A percentile compares a stretch with the other conserved stretches of the same genome.
These are phyloP conservation scores for Toxotes chatareus DNA, from an alignment of 2,113 vertebrate genomes.

Conservation along the genomic window DNA sequence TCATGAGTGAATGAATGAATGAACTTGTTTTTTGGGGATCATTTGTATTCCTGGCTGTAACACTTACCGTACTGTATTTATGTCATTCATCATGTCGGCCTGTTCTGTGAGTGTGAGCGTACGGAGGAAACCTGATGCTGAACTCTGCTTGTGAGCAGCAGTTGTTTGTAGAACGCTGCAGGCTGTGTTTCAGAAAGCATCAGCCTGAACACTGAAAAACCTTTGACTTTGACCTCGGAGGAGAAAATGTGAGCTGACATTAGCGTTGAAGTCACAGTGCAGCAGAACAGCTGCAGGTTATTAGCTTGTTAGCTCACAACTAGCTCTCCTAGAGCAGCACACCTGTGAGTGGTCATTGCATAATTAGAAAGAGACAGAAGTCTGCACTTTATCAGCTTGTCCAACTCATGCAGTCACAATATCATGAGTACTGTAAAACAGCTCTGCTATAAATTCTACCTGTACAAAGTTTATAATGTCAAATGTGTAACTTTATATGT, in stretches of 20 bases:
- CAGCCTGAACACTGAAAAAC: slow-evolving; percentile 6
- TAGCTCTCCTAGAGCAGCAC: slow-evolving; percentile 13
- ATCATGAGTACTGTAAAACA: too few relatives aligned
- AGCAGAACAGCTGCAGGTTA: slow-evolving; percentile 52
- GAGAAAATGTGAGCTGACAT: slow-evolving; percentile 15
- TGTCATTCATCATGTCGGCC: slow-evolving; percentile 31
- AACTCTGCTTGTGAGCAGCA: not conserved
- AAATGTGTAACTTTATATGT: too few relatives aligned
- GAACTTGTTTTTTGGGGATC: not conserved
- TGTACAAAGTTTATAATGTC: too few relatives aligned
- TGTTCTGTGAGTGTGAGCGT: not conserved
- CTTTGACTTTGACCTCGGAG: slow-evolving; percentile 28
- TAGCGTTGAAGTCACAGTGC: not conserved
- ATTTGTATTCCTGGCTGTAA: slow-evolving; percentile 17
- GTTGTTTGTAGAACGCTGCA: slow-evolving; percentile 1
- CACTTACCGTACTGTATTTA: slow-evolving; percentile 30
- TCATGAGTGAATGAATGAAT: not conserved
- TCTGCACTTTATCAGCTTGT: slow-evolving; percentile 18
- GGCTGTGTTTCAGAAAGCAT: not conserved
- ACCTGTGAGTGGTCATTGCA: slow-evolving; percentile 15
- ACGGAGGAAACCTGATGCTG: slow-evolving; percentile 32
- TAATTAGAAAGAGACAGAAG: not conserved
- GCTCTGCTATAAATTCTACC: too few relatives aligned
- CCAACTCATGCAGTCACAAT: not conserved
- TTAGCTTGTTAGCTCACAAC: slow-evolving; percentile 42